Evolutionary conservation across 2,113 vertebrate species (phyloP).

Genomic region (Colinus virginianus): DNA sequence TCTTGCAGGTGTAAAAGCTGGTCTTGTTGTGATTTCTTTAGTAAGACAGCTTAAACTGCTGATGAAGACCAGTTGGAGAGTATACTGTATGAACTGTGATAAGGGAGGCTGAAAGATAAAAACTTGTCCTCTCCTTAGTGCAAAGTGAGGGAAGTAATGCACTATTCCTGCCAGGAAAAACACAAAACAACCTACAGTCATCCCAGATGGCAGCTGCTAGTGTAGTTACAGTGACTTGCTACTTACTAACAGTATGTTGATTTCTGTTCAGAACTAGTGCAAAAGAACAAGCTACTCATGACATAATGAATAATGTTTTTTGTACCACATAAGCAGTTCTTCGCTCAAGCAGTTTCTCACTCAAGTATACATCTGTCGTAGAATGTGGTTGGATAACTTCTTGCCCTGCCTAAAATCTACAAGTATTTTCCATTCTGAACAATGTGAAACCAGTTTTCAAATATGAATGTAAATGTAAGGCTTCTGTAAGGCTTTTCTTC

Average conservation of each 20-base stretch:
- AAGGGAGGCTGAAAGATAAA: neutral
- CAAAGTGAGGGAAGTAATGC: neutral
- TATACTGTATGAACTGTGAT: neutral
- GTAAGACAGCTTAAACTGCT: slow-evolving; percentile 31
- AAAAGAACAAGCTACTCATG: neutral
- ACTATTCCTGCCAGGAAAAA: neutral
- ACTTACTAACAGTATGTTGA: neutral
- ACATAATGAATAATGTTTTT: neutral
- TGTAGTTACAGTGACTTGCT: neutral
- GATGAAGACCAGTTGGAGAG: slow-evolving; percentile 12
- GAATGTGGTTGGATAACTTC: neutral
- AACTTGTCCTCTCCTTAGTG: neutral
- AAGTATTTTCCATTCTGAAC: neutral
- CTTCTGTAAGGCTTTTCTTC: neutral
- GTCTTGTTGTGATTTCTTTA: slow-evolving; percentile 10
- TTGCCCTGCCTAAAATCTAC: neutral
- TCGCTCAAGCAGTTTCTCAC: neutral
- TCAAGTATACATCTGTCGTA: neutral
- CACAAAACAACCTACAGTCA: neutral
- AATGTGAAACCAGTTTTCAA: neutral
- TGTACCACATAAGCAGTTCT: neutral
- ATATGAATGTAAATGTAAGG: neutral
- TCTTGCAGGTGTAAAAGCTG: slow-evolving; percentile 52
- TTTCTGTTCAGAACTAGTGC: neutral
- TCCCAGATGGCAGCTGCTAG: neutral